Conservation (phyloP, 2,888 invertebrate genomes). For the Arenicola marina region DNA sequence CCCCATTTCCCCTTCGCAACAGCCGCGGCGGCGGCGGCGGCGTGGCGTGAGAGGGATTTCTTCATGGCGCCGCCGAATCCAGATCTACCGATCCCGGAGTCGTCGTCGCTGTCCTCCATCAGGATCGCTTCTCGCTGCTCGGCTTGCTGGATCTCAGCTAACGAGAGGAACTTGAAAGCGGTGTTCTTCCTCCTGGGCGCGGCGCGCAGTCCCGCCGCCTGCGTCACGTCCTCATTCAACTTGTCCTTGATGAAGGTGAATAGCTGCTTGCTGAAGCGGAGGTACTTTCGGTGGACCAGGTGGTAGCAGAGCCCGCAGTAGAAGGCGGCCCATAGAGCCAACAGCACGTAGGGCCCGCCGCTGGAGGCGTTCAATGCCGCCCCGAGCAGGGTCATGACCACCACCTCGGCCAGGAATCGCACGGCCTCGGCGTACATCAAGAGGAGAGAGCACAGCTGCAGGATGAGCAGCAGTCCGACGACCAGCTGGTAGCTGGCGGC, state of each 20-base stretch:
- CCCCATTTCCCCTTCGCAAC: no score
- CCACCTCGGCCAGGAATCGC: constrained; percentile 50
- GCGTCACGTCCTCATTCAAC: constrained; percentile 43
- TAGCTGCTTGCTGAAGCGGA: constrained; percentile 49
- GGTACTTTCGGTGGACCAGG: constrained; percentile 53
- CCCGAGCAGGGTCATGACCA: constrained; percentile 57
- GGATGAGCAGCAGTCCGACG: constrained; percentile 26
- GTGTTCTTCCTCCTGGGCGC: constrained; percentile 51
- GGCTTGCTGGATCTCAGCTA: constrained; percentile 31
- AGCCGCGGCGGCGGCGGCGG: no score
- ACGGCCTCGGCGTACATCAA: constrained; percentile 51
- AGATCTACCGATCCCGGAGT: not conserved
- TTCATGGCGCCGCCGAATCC: not conserved
- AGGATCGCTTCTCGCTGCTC: constrained; percentile 6
- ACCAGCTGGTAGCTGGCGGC: constrained; percentile 14
- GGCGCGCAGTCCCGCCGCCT: constrained; percentile 47
- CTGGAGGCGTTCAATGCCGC: constrained; percentile 55
- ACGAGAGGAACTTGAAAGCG: constrained; percentile 44
- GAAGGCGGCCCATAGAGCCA: constrained; percentile 51
- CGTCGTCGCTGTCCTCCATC: constrained; percentile 12
- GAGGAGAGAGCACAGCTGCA: constrained; percentile 27
- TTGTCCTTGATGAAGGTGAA: constrained; percentile 52
- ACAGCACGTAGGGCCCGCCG: constrained; percentile 51
- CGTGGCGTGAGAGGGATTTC: not conserved
- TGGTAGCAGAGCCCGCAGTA: constrained; percentile 56